These are phyloP conservation scores for Clarias batrachus DNA, from an alignment of 2,113 vertebrate genomes.

Conservation along the genomic window DNA sequence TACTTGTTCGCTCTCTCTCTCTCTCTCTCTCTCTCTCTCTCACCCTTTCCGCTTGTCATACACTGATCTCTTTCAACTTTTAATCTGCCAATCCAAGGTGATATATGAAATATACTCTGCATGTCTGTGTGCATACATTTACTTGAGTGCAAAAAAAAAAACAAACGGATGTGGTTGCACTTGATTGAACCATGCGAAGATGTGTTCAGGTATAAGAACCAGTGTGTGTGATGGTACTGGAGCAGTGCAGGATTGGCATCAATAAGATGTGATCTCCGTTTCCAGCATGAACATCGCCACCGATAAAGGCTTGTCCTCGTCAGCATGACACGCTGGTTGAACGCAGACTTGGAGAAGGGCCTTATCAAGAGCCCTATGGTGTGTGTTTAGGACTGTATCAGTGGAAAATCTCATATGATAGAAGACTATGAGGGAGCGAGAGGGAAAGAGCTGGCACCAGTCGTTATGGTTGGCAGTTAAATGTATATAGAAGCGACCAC, in stretches of 20 bases:
- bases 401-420: conserved; percentile 44
- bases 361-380: conserved; percentile 46
- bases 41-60: conserved; percentile 16
- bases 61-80: conserved; percentile 37
- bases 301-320: conserved; percentile 68
- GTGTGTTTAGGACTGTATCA: conserved; percentile 40
- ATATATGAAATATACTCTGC: conserved; percentile 47
- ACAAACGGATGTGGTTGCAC: conserved; percentile 12
- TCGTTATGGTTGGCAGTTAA: conserved; percentile 28
- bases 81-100: conserved; percentile 40
- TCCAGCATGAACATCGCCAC: conserved; percentile 60
- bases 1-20: conserved; percentile 60
- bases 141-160: conserved; percentile 11
- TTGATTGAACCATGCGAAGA: background rate
- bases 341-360: conserved; percentile 15
- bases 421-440: conserved; percentile 14
- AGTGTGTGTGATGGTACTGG: conserved; percentile 37
- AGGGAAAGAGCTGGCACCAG: conserved; percentile 23
- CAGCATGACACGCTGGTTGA: conserved; percentile 55
- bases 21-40: conserved; percentile 37
- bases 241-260: conserved; percentile 63
- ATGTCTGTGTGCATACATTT: conserved; percentile 35
- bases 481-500: conserved; percentile 17
- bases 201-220: conserved; percentile 31
- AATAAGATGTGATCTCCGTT: conserved; percentile 61